Conservation (phyloP, 2,888 invertebrate species). For the Caenorhabditis auriculariae region DNA sequence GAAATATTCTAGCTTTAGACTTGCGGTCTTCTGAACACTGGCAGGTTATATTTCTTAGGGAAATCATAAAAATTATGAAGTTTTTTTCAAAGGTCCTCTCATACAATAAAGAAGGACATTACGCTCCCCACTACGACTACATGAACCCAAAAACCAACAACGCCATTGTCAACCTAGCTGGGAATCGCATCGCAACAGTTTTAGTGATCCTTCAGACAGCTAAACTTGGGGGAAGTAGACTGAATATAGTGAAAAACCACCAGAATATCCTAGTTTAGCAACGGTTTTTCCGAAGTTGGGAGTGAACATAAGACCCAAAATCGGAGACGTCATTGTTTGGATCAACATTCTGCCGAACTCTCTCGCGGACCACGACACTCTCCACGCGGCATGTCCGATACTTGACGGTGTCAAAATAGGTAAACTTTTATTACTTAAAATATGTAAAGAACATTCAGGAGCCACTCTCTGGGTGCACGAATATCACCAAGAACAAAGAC, state of each 20-base stretch:
- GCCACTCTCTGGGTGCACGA: constrained; percentile 25
- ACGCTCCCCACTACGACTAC: constrained; percentile 52
- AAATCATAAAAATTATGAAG: not conserved
- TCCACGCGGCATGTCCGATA: constrained; percentile 50
- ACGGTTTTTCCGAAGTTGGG: constrained; percentile 48
- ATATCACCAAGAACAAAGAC: constrained; percentile 12
- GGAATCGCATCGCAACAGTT: constrained; percentile 52
- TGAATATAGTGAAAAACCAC: not conserved
- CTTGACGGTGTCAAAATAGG: constrained; percentile 45
- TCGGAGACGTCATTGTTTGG: constrained; percentile 51
- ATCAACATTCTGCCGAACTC: constrained; percentile 41
- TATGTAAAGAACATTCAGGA: constrained; percentile 4
- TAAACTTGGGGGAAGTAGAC: constrained; percentile 41
- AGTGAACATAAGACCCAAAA: constrained; percentile 39
- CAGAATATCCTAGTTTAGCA: constrained; percentile 8
- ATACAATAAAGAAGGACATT: constrained; percentile 46
- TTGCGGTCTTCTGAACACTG: constrained; percentile 17
- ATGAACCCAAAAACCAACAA: constrained; percentile 40
- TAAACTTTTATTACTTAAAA: not conserved
- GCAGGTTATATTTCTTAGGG: constrained; percentile 10
- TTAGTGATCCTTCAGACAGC: constrained; percentile 46
- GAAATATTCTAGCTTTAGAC: constrained; percentile 7
- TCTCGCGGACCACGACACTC: constrained; percentile 10
- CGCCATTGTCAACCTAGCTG: constrained; percentile 22
- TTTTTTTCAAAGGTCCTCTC: constrained; percentile 28